These are phyloP conservation scores for Tromatobia lineatoria DNA, from an alignment of 2,888 invertebrate species.

Conservation along the genomic window DNA sequence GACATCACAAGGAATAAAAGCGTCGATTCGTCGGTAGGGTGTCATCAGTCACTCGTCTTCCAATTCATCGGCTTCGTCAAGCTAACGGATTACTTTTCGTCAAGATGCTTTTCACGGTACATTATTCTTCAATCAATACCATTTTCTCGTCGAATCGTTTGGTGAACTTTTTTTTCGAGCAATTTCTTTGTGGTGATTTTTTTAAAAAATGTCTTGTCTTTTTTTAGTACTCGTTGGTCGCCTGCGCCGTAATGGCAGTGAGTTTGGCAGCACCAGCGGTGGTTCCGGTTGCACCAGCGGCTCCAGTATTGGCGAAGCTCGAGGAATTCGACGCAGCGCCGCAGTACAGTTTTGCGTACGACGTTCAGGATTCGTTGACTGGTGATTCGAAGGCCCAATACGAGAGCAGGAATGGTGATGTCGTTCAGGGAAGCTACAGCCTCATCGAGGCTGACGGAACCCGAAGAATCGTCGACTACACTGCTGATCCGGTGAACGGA, in stretches of 20 bases:
- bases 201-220: constrained; percentile 55
- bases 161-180: background rate
- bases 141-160: constrained; percentile 78
- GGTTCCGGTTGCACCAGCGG: constrained; percentile 68
- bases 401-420: constrained; percentile 69
- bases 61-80: constrained; percentile 68
- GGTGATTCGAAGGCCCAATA: constrained; percentile 75
- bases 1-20: constrained; percentile 78
- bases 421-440: constrained; percentile 80
- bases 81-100: constrained; percentile 47
- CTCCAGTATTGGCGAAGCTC: constrained; percentile 76
- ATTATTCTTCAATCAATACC: constrained; percentile 76
- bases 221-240: constrained; percentile 73
- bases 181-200: background rate
- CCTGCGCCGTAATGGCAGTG: constrained; percentile 49
- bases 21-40: constrained; percentile 63
- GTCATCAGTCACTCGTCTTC: constrained; percentile 76
- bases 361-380: constrained; percentile 73
- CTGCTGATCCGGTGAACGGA: constrained; percentile 71
- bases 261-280: constrained; percentile 45
- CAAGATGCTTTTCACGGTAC: constrained; percentile 81
- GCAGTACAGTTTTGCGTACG: constrained; percentile 77
- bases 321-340: constrained; percentile 74
- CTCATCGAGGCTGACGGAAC: constrained; percentile 86
- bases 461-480: constrained; percentile 67